A percentile compares a stretch with the other conserved stretches of the same genome.
Conservation (phyloP, 2,797 vertebrate species). For the Ficedula albicollis region DNA sequence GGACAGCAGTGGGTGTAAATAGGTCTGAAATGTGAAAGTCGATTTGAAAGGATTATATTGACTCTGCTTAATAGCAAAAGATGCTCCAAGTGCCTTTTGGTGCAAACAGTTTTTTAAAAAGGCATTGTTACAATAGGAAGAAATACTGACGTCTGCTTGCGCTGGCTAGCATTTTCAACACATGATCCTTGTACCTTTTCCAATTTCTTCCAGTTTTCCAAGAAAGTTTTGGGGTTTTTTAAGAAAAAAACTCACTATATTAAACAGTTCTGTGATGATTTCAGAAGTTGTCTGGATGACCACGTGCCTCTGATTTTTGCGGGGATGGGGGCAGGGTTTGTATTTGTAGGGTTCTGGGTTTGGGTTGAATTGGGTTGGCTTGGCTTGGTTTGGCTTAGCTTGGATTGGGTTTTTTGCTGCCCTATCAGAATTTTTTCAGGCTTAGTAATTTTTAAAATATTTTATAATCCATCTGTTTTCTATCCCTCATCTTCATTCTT, state of each 20-base stretch:
- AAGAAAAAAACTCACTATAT: neutral
- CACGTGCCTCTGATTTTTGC: neutral
- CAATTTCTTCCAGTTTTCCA: neutral
- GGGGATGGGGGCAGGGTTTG: fast-evolving
- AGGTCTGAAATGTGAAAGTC: neutral
- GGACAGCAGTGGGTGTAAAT: neutral
- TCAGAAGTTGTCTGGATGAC: neutral
- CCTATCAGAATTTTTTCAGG: neutral
- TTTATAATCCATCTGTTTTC: neutral
- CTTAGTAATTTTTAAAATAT: neutral
- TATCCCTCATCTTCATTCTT: neutral
- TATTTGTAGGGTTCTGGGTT: neutral
- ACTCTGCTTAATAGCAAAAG: neutral
- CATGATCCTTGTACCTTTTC: neutral
- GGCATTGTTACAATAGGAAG: neutral
- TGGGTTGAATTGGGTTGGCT: neutral
- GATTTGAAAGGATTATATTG: neutral
- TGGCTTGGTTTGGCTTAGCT: neutral
- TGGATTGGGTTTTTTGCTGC: neutral
- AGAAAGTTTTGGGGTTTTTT: neutral
- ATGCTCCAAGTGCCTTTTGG: neutral
- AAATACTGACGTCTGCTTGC: neutral
- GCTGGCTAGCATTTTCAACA: neutral
- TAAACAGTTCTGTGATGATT: neutral
- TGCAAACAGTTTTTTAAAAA: neutral